Percentiles rank a stretch among this genome's conserved stretches.
phyloP scores from a whole-genome alignment of 1,140 invertebrate genomes.

The Vanessa atalanta region DNA sequence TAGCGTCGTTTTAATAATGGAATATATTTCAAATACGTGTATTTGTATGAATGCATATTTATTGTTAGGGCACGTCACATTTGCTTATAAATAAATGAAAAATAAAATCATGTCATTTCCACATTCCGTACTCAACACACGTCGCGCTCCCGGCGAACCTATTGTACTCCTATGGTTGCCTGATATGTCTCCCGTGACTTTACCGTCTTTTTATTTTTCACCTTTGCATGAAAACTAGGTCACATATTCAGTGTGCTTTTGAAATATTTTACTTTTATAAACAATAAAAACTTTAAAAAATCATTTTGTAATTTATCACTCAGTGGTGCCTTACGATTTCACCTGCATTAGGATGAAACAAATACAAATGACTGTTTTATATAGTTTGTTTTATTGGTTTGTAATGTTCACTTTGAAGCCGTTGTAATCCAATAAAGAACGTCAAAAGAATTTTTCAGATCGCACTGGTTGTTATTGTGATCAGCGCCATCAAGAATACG shows the following conservation, averaged over 20 bases:
- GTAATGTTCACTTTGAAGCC: too few relatives aligned
- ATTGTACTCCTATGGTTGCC: conserved; percentile 10
- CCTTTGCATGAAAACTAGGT: conserved; percentile 12
- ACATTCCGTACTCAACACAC: conserved; percentile 8
- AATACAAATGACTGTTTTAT: too few relatives aligned
- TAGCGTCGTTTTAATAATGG: too few relatives aligned
- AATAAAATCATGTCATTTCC: conserved; percentile 2
- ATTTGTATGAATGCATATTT: background rate
- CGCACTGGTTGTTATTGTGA: too few relatives aligned
- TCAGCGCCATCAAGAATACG: too few relatives aligned
- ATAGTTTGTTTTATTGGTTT: too few relatives aligned
- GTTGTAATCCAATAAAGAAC: too few relatives aligned
- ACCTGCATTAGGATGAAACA: background rate
- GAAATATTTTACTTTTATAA: background rate
- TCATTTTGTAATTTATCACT: too few relatives aligned
- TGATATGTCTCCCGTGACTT: conserved; percentile 12
- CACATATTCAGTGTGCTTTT: conserved; percentile 4
- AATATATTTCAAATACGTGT: too few relatives aligned
- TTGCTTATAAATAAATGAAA: background rate
- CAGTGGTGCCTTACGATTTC: background rate
- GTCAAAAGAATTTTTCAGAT: too few relatives aligned
- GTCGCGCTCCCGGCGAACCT: conserved; percentile 1
- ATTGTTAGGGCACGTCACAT: background rate
- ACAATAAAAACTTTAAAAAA: background rate
- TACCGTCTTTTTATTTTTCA: conserved; percentile 13